Evolutionary conservation across 2,797 vertebrate genomes (phyloP), one percentile per base, ranked within the genome.

Genomic region (Cyclopterus lumpus): DNA sequence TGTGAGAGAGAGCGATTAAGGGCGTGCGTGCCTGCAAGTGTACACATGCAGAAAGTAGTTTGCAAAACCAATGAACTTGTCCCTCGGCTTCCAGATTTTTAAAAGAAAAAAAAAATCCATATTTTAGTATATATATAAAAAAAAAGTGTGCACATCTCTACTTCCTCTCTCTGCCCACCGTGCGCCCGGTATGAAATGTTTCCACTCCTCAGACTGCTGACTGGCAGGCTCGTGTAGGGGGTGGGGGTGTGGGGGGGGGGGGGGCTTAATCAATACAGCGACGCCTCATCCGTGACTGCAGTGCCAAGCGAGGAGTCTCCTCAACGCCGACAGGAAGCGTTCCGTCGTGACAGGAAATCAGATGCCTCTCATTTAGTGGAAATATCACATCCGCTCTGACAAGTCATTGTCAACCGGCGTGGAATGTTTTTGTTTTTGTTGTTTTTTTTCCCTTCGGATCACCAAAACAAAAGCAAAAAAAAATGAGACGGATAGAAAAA

Each of bases 201-300:
- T 85, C 77, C 80, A 64, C 75, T 67, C 64, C 55, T 80, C 79
- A 72, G 57, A 42, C 69, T 67, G 66, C 73, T 81, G 87, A 85
- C 67, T 79, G 84, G 73, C 73, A 51, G 83, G 48, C 67, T 65
- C 77, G 4, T 77, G 65, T 2, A 72, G 2, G 26, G 26, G 26
- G n/a, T n/a, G n/a, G n/a, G n/a, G n/a, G n/a, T n/a, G n/a, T n/a
- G 26, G 26, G 26, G 26, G 26, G 3, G 26, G 26, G 26, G 26
- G 26, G 22, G 22, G 22, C 61, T 54, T 82, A 81, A 90, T 88
- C 76, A 80, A 86, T 87, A 84, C 6, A 60, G 72, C 67, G 64
- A 64, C 53, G 75, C 69, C 64, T 83, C 62, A 84, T 60, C 79
- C 75, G 49, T 74, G 87, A 84, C 69, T 75, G 62, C 44, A 62